Evolutionary conservation across 2,888 invertebrate genomes (phyloP).

Genomic region (Limnephilus auricula): DNA sequence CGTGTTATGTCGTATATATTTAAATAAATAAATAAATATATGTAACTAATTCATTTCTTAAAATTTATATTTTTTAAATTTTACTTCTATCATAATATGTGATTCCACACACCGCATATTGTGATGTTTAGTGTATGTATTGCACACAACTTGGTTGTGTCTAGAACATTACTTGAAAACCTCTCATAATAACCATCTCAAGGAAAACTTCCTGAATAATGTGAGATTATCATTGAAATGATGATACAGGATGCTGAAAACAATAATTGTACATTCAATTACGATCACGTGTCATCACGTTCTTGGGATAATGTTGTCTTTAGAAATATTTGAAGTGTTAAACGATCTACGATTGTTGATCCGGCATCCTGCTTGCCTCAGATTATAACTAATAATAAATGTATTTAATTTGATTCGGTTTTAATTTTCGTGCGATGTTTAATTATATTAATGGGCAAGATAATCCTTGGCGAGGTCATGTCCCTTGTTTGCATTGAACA

Average conservation of each 20-base stretch:
- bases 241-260: not conserved
- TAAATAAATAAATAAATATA: too few species aligned
- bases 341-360: not conserved
- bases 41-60: too few species aligned
- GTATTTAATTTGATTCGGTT: not conserved
- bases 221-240: not conserved
- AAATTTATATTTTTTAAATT: too few species aligned
- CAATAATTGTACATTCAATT: not conserved
- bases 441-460: conserved; percentile 4
- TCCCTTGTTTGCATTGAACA: conserved; percentile 2
- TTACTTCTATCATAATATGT: too few species aligned
- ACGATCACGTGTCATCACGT: not conserved
- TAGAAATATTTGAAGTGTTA: not conserved
- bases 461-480: conserved; percentile 14
- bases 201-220: not conserved
- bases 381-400: not conserved
- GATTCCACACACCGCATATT: too few species aligned
- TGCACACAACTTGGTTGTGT: too few species aligned
- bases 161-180: too few species aligned
- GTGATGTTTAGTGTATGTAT: too few species aligned
- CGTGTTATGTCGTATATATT: too few species aligned
- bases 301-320: conserved; percentile 2
- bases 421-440: not conserved
- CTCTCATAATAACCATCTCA: too few species aligned
- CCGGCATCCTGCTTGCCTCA: not conserved